A percentile compares a stretch with the other conserved stretches of the same genome.
Evolutionary conservation across 1,140 invertebrate species (phyloP).

Genomic region (Bicyclus anynana): DNA sequence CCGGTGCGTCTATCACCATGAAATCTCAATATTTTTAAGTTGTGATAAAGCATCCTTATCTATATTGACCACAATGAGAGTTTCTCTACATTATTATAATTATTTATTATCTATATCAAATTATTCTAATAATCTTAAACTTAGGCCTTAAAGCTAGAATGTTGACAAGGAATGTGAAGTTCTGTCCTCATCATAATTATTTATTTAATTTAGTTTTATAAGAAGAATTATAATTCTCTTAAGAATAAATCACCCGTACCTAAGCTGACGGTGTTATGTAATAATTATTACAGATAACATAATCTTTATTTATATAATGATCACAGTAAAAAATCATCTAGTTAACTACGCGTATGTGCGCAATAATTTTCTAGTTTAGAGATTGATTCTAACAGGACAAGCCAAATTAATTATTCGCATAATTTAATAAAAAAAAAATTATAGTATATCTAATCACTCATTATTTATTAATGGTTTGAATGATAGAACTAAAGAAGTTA

Average conservation of each 20-base stretch:
- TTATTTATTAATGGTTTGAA: no score
- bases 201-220: background rate
- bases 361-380: slow-evolving; percentile 46
- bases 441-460: background rate
- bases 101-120: slow-evolving; percentile 6
- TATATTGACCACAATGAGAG: background rate
- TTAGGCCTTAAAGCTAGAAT: slow-evolving; percentile 22
- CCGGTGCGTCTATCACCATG: no score
- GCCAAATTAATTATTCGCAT: slow-evolving; percentile 1
- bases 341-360: slow-evolving; percentile 73
- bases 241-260: slow-evolving; percentile 16
- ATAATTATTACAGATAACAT: slow-evolving; percentile 41
- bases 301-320: slow-evolving; percentile 59
- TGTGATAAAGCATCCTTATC: background rate
- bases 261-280: slow-evolving; percentile 15
- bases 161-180: slow-evolving; percentile 17
- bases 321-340: slow-evolving; percentile 72
- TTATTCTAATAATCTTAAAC: slow-evolving; percentile 8
- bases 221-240: slow-evolving; percentile 22
- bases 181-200: slow-evolving; percentile 5
- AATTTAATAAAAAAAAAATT: background rate
- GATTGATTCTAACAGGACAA: slow-evolving; percentile 7
- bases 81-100: slow-evolving; percentile 3
- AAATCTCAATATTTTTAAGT: no score
- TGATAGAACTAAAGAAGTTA: background rate